A percentile compares a stretch with the other conserved stretches of the same genome.
phyloP scores from a whole-genome alignment of 2,888 invertebrate species.

The Sabellastarte sp. region DNA sequence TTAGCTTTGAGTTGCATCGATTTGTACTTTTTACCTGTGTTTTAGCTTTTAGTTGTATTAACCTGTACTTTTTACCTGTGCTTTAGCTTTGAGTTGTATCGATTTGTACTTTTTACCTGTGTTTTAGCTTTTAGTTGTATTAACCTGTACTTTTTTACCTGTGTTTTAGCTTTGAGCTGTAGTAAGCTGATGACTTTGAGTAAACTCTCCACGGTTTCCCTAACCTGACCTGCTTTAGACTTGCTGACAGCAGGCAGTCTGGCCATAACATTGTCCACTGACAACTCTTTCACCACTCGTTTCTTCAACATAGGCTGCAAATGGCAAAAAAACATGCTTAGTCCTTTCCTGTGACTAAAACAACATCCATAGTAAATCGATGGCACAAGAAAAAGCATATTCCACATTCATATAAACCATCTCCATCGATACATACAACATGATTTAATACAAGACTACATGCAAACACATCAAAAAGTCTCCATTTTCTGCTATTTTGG shows the following conservation, averaged over 20 bases:
- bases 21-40: too few relatives aligned
- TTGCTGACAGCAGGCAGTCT: slow-evolving; percentile 38
- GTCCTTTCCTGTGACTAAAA: neutral
- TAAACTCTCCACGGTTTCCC: slow-evolving; percentile 35
- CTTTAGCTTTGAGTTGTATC: too few relatives aligned
- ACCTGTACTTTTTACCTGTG: too few relatives aligned
- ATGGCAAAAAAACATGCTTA: neutral
- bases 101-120: too few relatives aligned
- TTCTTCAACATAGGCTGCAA: slow-evolving; percentile 42
- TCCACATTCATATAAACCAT: neutral
- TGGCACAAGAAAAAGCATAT: neutral
- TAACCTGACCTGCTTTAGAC: slow-evolving; percentile 34
- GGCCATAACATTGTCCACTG: slow-evolving; percentile 37
- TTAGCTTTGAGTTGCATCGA: too few relatives aligned
- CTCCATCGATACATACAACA: too few relatives aligned
- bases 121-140: too few relatives aligned
- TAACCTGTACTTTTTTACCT: too few relatives aligned
- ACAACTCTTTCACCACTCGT: slow-evolving; percentile 38
- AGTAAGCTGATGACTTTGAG: slow-evolving; percentile 41
- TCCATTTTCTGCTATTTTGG: too few relatives aligned
- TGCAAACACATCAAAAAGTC: too few relatives aligned
- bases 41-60: too few relatives aligned
- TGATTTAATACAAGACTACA: too few relatives aligned
- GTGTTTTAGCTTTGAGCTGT: slow-evolving; percentile 34
- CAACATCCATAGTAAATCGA: slow-evolving; percentile 1